Evolutionary conservation across 2,797 vertebrate species (phyloP).

Genomic region (Ceyx erithaca): DNA sequence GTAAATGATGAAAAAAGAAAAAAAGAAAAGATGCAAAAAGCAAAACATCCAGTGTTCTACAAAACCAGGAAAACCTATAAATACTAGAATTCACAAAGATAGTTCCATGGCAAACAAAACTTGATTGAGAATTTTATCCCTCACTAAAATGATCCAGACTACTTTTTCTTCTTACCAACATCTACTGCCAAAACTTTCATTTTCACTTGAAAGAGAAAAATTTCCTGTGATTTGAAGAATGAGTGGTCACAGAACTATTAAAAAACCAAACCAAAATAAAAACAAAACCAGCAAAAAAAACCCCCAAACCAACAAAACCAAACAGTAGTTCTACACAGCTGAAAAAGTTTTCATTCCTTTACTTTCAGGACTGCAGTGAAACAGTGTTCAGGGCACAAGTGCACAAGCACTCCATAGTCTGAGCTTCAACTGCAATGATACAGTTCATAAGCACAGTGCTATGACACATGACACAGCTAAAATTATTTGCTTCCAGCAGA

Average conservation of each 20-base stretch:
- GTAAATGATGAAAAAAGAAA: neutral
- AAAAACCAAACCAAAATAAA: neutral
- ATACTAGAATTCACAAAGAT: neutral
- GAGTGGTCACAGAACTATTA: neutral
- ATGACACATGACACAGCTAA: neutral
- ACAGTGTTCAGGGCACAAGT: neutral
- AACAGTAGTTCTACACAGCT: neutral
- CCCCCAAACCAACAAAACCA: no score
- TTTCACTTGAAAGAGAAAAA: neutral
- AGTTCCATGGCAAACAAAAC: neutral
- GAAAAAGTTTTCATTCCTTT: neutral
- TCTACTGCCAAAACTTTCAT: neutral
- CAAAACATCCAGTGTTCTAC: neutral
- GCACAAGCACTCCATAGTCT: neutral
- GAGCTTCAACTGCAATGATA: neutral
- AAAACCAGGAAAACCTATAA: neutral
- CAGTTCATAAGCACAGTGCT: neutral
- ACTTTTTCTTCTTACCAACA: neutral
- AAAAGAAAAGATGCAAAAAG: neutral
- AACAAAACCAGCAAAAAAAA: no score
- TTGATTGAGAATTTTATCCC: neutral
- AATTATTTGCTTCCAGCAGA: neutral
- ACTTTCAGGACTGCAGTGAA: neutral
- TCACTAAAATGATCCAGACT: fast-evolving
- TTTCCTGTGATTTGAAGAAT: neutral